A percentile compares a stretch with the other conserved stretches of the same genome.
Evolutionary conservation across 2,797 vertebrate species (phyloP).

Genomic region (Cossypha dichroa): DNA sequence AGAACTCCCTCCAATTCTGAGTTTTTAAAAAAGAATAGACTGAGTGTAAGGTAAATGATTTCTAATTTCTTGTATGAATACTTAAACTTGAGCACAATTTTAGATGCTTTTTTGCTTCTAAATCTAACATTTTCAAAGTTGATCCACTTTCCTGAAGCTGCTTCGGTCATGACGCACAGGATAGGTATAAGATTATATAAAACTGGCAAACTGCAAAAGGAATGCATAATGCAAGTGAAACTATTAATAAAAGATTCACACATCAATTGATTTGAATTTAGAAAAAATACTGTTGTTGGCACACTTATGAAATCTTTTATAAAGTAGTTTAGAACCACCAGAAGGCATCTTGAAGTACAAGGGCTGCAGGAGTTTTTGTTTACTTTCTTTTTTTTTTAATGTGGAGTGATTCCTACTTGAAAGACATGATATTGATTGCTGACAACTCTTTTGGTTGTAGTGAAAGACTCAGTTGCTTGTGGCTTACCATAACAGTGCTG

Average conservation of each 20-base stretch:
- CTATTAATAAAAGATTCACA: not conserved
- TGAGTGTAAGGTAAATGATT: not conserved
- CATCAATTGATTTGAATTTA: not conserved
- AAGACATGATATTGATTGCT: rapidly evolving
- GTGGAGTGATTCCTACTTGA: not conserved
- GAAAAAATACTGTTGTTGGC: not conserved
- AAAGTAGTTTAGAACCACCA: not conserved
- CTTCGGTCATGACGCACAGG: not conserved
- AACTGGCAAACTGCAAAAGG: not conserved
- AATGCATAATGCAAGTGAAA: not conserved
- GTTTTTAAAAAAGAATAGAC: not conserved
- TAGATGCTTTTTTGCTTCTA: not conserved
- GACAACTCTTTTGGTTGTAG: not conserved
- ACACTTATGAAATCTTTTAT: not conserved
- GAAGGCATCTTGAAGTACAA: not conserved
- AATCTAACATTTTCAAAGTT: not conserved
- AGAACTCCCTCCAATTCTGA: not conserved
- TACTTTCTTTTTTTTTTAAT: not conserved
- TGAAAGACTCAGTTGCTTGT: not conserved
- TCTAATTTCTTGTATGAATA: not conserved
- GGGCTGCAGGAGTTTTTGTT: not conserved
- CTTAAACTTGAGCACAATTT: not conserved
- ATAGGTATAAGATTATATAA: not conserved
- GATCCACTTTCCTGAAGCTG: not conserved
- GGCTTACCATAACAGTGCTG: not conserved